Evolutionary conservation across 1,140 invertebrate genomes (phyloP).

Genomic region (Listronotus oregonensis): DNA sequence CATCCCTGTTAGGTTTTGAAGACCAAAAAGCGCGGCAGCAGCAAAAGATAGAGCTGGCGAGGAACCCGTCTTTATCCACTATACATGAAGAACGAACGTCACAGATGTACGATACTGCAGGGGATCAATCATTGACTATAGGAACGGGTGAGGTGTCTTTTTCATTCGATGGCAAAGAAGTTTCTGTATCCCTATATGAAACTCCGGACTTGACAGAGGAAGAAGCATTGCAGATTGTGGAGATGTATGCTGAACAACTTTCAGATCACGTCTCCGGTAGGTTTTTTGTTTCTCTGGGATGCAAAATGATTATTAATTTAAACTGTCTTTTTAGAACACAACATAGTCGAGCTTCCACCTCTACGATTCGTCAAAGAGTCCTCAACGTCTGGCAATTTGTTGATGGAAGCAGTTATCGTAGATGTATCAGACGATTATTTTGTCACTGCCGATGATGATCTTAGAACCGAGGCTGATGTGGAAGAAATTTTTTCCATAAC

Average conservation of each 20-base stretch:
- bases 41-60: conserved; percentile 62
- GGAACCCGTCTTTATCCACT: conserved; percentile 82
- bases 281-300: conserved; percentile 2
- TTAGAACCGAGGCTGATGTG: conserved; percentile 81
- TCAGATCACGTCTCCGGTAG: conserved; percentile 83
- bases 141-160: conserved; percentile 85
- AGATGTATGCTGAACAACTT: conserved; percentile 91
- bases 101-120: conserved; percentile 82
- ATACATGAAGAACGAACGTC: conserved; percentile 90
- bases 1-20: conserved; percentile 85
- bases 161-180: conserved; percentile 89
- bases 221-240: conserved; percentile 87
- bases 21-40: conserved; percentile 65
- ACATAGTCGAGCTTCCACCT: conserved; percentile 85
- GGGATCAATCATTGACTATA: conserved; percentile 72
- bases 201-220: conserved; percentile 90
- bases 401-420: conserved; percentile 90
- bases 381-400: conserved; percentile 80
- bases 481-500: conserved; percentile 81
- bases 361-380: conserved; percentile 87
- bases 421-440: conserved; percentile 88
- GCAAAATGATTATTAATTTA: too few relatives aligned
- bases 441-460: conserved; percentile 73
- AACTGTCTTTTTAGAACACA: conserved; percentile 65
- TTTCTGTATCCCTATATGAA: conserved; percentile 88